Evolutionary conservation across 2,797 vertebrate species (phyloP).

Genomic region (Apodemus agrarius): DNA sequence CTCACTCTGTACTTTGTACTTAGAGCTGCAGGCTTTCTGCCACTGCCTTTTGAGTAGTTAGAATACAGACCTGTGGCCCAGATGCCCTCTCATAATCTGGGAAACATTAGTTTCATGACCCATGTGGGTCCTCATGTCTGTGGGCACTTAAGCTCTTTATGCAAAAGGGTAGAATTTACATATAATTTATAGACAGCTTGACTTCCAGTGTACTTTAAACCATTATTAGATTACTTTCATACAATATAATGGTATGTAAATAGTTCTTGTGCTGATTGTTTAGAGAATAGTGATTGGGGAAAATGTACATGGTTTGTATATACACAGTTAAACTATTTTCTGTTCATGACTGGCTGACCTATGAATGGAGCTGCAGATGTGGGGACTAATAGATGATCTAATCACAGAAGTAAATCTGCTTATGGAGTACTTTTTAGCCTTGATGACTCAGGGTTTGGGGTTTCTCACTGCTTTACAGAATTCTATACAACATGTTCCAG

Average conservation of each 20-base stretch:
- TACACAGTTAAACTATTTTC: neutral
- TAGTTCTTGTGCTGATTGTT: neutral
- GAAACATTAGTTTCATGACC: neutral
- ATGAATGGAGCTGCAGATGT: neutral
- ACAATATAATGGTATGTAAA: neutral
- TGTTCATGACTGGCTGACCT: neutral
- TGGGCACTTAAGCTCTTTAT: neutral
- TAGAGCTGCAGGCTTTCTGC: neutral
- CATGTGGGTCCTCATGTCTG: neutral
- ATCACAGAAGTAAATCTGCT: neutral
- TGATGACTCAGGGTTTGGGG: neutral
- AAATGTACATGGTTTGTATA: neutral
- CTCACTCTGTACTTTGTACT: neutral
- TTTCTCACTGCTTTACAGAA: neutral
- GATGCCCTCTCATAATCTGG: neutral
- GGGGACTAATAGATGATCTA: neutral
- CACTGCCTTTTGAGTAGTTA: neutral
- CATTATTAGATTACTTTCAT: neutral
- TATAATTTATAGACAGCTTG: neutral
- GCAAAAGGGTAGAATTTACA: neutral
- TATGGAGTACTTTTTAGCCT: neutral
- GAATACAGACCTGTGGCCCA: neutral
- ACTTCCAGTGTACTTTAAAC: neutral
- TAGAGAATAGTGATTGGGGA: neutral
- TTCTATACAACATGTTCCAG: slow-evolving; percentile 26